Percentiles rank a stretch among this genome's conserved stretches.
Evolutionary conservation across 2,888 invertebrate species (phyloP).

Genomic region (Cerceris rybyensis): DNA sequence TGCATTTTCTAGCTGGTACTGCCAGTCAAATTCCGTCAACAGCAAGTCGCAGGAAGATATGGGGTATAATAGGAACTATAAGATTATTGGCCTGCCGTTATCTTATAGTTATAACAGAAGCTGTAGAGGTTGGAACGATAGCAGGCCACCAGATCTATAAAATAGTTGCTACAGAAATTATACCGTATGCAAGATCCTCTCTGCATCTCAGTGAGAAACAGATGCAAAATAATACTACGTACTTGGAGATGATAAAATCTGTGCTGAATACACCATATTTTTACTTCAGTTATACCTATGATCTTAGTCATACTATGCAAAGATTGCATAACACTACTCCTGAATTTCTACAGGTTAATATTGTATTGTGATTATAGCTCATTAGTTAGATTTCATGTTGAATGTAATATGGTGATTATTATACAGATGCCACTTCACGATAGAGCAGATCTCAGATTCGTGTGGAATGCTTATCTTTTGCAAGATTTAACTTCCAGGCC

Average conservation of each 20-base stretch:
- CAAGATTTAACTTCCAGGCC: constrained; percentile 88
- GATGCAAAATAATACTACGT: constrained; percentile 91
- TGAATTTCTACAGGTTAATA: constrained; percentile 88
- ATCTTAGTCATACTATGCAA: constrained; percentile 96
- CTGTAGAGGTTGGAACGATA: constrained; percentile 90
- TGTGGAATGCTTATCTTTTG: constrained; percentile 95
- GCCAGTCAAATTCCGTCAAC: constrained; percentile 86
- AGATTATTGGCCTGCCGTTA: constrained; percentile 93
- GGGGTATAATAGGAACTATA: constrained; percentile 94
- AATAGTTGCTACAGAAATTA: constrained; percentile 90
- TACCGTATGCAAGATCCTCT: constrained; percentile 93
- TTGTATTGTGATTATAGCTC: constrained; percentile 14
- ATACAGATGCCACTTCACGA: constrained; percentile 87
- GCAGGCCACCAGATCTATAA: constrained; percentile 91
- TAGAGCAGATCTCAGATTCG: constrained; percentile 93
- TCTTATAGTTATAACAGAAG: constrained; percentile 93
- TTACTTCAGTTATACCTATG: constrained; percentile 97
- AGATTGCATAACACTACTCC: constrained; percentile 91
- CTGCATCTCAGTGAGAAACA: constrained; percentile 93
- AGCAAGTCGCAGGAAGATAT: constrained; percentile 87
- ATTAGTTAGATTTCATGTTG: constrained; percentile 1
- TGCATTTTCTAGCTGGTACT: constrained; percentile 72
- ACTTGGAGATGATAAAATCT: constrained; percentile 92
- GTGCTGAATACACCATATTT: constrained; percentile 93
- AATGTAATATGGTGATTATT: constrained; percentile 9